Conservation (phyloP, 2,888 invertebrate genomes). For the Carabus problematicus region DNA sequence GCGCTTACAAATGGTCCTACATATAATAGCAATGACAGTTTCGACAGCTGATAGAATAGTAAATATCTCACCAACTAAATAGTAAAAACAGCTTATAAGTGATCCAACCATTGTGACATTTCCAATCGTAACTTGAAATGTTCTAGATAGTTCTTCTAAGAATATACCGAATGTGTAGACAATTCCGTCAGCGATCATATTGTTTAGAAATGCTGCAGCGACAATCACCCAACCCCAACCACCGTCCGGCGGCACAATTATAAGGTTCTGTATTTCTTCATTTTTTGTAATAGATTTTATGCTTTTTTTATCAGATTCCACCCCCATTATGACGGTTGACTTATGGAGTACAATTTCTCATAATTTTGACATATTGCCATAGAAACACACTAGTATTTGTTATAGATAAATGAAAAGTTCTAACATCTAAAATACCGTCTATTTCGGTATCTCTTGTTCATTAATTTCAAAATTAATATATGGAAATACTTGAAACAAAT, state of each 20-base stretch:
- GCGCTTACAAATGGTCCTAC: conserved; percentile 56
- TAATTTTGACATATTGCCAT: conserved; percentile 1
- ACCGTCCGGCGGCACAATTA: conserved; percentile 63
- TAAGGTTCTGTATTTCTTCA: conserved; percentile 28
- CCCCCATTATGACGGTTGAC: conserved; percentile 6
- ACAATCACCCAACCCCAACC: conserved; percentile 71
- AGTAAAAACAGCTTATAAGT: conserved; percentile 52
- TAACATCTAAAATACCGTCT: background rate
- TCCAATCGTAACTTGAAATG: conserved; percentile 48
- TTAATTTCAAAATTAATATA: background rate
- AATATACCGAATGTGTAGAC: conserved; percentile 67
- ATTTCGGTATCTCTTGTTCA: background rate
- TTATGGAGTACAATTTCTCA: background rate
- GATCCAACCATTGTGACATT: conserved; percentile 51
- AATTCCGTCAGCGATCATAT: conserved; percentile 67
- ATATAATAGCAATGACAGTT: background rate
- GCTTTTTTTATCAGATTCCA: conserved; percentile 1
- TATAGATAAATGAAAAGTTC: background rate
- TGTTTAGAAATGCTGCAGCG: conserved; percentile 62
- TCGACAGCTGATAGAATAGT: background rate
- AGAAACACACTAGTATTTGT: background rate
- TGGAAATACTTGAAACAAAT: background rate
- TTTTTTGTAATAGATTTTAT: conserved; percentile 19
- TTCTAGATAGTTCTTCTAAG: conserved; percentile 53
- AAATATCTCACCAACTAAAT: conserved; percentile 49